Base-by-base conservation (phyloP, 2,797 vertebrate species). In the Macrochelys suwanniensis region DNA sequence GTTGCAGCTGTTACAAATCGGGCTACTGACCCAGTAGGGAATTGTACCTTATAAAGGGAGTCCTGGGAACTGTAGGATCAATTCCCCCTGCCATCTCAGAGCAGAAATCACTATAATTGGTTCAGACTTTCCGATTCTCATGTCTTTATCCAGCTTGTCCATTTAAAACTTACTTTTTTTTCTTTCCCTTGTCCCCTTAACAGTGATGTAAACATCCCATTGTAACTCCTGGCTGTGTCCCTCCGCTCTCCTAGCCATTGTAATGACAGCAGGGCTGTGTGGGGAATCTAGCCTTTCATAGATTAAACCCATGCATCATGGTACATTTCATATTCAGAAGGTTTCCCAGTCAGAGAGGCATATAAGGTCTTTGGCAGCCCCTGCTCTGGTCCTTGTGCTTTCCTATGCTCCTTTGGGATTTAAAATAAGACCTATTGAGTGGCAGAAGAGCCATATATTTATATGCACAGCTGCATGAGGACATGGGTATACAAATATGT, bases 21-120 rank as follows among this genome's bases (percentile, higher is more conserved):
- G 80, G 42, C 42, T 87, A 59, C 78, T 0, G 1, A 42, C 82
- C 82, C 90, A 53, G 59, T 92, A 87, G 78, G 56, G 95, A 93
- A 74, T 94, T 65, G 77, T 11, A 9, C 61, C 42, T 26, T 80
- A 53, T 47, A 85, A 71, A 85, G 65, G 71, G 3, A 65, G 56
- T 16, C 71, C 26, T 79, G 68, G 45, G 93, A 95, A 85, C 15
- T 93, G 92, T 80, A 87, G 82, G 91, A 94, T 61, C 31, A 93
- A 84, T 82, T 42, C n/a, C 17, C 65, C 78, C 65, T 91, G 91
- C 28, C 50, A 31, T 87, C 26, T 16, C 0, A 0, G 1, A 25
- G 33, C 25, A 28, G 80, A 82, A 85, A 92, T 84, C 57, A 54
- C 26, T 94, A 17, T 54, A 61, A 89, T 56, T 42, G 76, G 23